Base-by-base conservation (phyloP, 2,888 invertebrate species). In the Ceramica pisi region DNA sequence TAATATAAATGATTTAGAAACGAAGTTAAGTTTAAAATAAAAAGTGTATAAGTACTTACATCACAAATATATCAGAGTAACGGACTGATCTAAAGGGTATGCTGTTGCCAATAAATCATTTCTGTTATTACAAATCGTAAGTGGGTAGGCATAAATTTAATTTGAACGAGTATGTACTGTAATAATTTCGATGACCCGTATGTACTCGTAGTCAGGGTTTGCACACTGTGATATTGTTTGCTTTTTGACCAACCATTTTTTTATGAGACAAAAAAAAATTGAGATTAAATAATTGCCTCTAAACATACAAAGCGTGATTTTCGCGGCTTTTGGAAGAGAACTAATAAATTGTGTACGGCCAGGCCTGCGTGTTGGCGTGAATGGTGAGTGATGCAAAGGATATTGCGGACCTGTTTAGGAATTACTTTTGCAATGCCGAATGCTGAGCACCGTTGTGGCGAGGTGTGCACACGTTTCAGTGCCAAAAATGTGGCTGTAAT, bases 51-150 rank as follows among this genome's bases (percentile, higher is more conserved):
- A n/a, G n/a, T n/a, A n/a, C n/a, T n/a, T n/a, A n/a, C 26, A 56
- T 41, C 57, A 48, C 44, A 57, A 60, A 62, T 75, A 61, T 71
- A 80, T 71, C 65, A 65, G 48, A 56, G 31, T 59, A 65, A 67
- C 56, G 53, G 59, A 57, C 65, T 64, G 67, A 68, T 84, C 61
- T 69, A 64, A 81, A 84, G 78, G 78, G 78, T 65, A 66, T 53
- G 57, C 81, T 69, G 71, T 84, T 67, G 78, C 78, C 71, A 81
- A 81, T 81, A 77, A 71, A 84, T 84, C 77, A 76, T 81, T 81
- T 63, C 19, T 71, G 75, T 66, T 83, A 83, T 64, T 83, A 80
- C 56, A 60, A 80, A 68, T 75, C 65, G 56, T 73, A 80, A 83
- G 80, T 83, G 75, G 56, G 44, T 62, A 65, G 61, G 53, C 83